Evolutionary conservation across 2,888 invertebrate species (phyloP), one percentile per base, ranked within the genome.

Genomic region (Leuctra nigra): DNA sequence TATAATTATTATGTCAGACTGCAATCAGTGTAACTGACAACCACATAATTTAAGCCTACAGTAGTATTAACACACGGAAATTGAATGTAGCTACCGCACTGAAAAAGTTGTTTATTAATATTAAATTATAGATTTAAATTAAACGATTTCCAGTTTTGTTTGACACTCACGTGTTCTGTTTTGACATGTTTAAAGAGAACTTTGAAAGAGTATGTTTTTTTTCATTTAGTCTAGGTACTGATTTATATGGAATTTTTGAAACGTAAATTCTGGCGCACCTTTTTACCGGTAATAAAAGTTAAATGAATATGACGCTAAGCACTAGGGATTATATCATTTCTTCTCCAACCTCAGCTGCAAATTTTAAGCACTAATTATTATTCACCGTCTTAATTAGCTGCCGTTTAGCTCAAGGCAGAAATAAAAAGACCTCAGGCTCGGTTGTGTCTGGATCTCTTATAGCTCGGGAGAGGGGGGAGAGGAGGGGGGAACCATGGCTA

Each of bases 331-430:
- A n/a, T n/a, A n/a, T n/a, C n/a, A n/a, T n/a, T n/a, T n/a, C n/a
- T n/a, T n/a, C n/a, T n/a, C n/a, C n/a, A 29, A 35, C 33, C 56
- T 14, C 56, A 57, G 56, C 53, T 57, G 56, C 53, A 22, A 50
- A 41, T 39, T 44, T 25, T 20, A 46, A 24, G 9, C 44, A 25
- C 44, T 54, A 39, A 41, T 54, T 54, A 54, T 54, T 54, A 53
- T 56, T 53, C 53, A 25, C 29, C 39, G 35, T 53, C 56, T 53
- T 57, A 57, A 57, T 57, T 57, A 57, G 53, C 53, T 47, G 29
- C 35, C 39, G 56, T 57, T 57, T 57, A 46, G 44, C 29, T 22
- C 18, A 18, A 25, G 22, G 33, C 33, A 41, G 25, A 41, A 54
- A 55, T 47, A 55, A 47, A 47, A 41, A 38, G 35, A 55, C 14